phyloP scores from a whole-genome alignment of 2,113 vertebrate genomes.

The Sylvietta virens region DNA sequence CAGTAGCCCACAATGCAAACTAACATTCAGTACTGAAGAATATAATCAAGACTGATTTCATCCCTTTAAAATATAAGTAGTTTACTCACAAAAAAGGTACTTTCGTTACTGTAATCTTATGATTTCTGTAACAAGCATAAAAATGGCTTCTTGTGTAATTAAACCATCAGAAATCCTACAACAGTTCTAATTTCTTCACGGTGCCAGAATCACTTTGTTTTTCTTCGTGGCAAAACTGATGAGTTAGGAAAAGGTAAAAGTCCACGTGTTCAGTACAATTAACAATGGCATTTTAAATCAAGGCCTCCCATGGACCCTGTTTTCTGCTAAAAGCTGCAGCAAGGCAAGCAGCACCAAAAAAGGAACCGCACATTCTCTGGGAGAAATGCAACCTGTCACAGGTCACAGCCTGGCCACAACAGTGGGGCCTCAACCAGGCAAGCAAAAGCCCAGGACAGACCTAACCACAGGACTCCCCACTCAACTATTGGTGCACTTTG shows the following conservation, averaged over 20 bases:
- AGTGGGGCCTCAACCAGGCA: accelerated
- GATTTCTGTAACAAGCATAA: neutral
- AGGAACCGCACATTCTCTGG: neutral
- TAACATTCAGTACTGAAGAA: neutral
- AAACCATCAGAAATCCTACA: neutral
- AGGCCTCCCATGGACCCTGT: accelerated
- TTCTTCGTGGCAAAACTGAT: neutral
- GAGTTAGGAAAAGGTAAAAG: neutral
- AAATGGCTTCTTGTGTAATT: neutral
- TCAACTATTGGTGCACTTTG: accelerated
- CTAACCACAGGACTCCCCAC: neutral
- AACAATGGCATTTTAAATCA: accelerated
- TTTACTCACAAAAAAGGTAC: neutral
- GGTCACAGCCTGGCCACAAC: neutral
- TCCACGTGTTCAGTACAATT: neutral
- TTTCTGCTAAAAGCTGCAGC: neutral
- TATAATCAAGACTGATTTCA: neutral
- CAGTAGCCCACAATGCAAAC: neutral
- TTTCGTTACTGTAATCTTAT: neutral
- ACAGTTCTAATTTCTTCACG: neutral
- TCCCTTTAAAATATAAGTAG: neutral
- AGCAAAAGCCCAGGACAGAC: neutral
- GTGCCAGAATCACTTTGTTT: neutral
- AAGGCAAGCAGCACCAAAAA: neutral
- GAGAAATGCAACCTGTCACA: neutral